Evolutionary conservation across 2,797 vertebrate genomes (phyloP).

Genomic region (Rhinophrynus dorsalis): DNA sequence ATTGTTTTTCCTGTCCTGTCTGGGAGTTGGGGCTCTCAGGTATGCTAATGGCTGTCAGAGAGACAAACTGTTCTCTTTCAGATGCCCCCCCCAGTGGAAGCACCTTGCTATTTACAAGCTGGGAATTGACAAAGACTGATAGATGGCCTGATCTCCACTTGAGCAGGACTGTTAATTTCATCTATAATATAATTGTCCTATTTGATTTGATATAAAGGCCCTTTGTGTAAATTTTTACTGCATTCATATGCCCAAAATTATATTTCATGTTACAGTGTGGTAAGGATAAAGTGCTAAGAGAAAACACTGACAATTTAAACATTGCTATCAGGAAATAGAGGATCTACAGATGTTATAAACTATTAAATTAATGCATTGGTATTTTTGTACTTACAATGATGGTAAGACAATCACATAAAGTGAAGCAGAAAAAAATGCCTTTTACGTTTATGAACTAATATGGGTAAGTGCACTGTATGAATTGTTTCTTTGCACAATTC

Average conservation of each 20-base stretch:
- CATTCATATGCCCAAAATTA: neutral
- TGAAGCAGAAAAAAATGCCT: conserved; percentile 62
- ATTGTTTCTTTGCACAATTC: conserved; percentile 55
- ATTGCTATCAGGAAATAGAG: conserved; percentile 6
- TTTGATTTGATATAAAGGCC: too few species aligned
- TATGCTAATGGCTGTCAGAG: too few species aligned
- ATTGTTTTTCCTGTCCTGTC: too few species aligned
- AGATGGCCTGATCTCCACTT: too few species aligned
- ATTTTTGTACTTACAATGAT: conserved; percentile 52
- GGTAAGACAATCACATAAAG: conserved; percentile 57
- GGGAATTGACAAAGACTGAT: too few species aligned
- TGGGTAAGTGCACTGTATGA: conserved; percentile 62
- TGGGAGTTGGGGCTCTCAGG: too few species aligned
- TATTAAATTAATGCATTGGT: conserved; percentile 58
- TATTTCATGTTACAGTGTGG: neutral
- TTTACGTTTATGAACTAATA: conserved; percentile 71
- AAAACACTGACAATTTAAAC: conserved; percentile 15
- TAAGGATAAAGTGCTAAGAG: conserved; percentile 1
- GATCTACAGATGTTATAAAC: conserved; percentile 55
- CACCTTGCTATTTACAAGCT: too few species aligned
- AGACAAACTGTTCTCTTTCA: too few species aligned
- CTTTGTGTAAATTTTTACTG: neutral
- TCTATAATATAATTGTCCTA: too few species aligned
- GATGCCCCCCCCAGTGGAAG: too few species aligned
- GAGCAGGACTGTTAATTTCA: too few species aligned